Conservation (phyloP, 2,113 vertebrate genomes). For the Sterrhoptilus dennistouni region DNA sequence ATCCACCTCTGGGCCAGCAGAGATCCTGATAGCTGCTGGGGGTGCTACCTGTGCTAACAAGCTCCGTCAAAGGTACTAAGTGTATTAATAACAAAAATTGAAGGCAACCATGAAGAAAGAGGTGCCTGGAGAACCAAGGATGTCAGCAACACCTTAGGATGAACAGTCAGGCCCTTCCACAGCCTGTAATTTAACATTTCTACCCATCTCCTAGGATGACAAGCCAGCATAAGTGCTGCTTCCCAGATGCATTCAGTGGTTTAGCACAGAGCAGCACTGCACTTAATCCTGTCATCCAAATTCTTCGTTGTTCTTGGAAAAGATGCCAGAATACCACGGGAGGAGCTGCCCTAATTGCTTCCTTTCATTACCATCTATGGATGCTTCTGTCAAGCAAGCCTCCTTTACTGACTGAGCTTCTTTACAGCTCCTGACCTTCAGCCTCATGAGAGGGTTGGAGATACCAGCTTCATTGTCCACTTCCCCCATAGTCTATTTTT, state of each 20-base stretch:
- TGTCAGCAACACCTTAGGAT: background rate
- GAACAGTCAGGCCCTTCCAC: background rate
- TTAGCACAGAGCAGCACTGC: background rate
- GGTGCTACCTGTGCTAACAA: background rate
- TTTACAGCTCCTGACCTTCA: slow-evolving; percentile 42
- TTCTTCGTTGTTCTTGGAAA: slow-evolving; percentile 47
- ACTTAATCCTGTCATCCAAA: background rate
- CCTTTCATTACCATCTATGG: slow-evolving; percentile 64
- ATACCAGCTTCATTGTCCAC: background rate
- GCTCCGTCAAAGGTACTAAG: background rate
- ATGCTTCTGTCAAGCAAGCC: slow-evolving; percentile 47
- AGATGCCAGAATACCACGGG: background rate
- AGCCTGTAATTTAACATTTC: background rate
- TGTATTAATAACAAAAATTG: background rate
- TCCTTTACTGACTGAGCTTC: background rate
- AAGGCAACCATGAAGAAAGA: background rate
- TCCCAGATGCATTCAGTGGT: background rate
- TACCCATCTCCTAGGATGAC: background rate
- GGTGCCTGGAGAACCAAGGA: background rate
- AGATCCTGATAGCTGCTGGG: background rate
- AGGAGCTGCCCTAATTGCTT: slow-evolving; percentile 45
- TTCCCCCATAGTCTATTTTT: background rate
- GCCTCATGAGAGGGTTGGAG: background rate
- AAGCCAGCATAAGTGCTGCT: background rate
- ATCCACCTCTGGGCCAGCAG: background rate